Percentiles rank a stretch among this genome's conserved stretches.
Evolutionary conservation across 53 echinoderm and acorn worm genomes (phyloP).

Genomic region (Luidia sarsii): DNA sequence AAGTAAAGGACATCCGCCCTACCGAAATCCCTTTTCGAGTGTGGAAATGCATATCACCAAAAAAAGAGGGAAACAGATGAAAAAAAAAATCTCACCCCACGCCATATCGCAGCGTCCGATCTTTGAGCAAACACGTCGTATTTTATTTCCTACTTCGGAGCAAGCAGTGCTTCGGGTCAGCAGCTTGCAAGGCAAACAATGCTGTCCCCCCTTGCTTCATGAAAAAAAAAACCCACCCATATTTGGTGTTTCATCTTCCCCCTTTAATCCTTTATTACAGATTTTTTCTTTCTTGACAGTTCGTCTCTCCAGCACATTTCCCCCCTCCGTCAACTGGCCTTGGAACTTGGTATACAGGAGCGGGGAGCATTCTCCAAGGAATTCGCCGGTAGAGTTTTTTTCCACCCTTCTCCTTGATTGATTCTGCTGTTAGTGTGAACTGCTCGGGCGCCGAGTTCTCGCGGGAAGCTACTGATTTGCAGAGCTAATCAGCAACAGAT

Average conservation of each 20-base stretch:
- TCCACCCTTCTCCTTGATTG: too few relatives aligned
- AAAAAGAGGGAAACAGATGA: too few relatives aligned
- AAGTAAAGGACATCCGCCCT: too few relatives aligned
- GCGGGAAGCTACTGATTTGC: background rate
- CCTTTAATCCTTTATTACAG: background rate
- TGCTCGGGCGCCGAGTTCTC: background rate
- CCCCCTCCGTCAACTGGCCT: background rate
- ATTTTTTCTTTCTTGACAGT: slow-evolving; percentile 30
- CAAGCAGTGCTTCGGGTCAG: slow-evolving; percentile 20
- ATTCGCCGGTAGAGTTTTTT: background rate
- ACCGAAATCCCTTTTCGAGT: too few relatives aligned
- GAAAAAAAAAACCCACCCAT: background rate
- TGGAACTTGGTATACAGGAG: slow-evolving; percentile 50
- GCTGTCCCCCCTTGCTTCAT: too few relatives aligned
- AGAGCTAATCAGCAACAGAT: background rate
- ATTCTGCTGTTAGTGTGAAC: slow-evolving; percentile 17
- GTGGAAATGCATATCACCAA: background rate
- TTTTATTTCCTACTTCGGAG: slow-evolving; percentile 40
- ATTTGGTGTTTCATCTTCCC: background rate
- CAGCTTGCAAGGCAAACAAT: slow-evolving; percentile 31
- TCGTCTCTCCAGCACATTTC: background rate
- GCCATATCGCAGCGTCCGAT: background rate
- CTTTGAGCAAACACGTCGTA: slow-evolving; percentile 22
- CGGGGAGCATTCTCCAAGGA: slow-evolving; percentile 21
- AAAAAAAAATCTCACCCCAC: too few relatives aligned